Evolutionary conservation across 1,140 invertebrate species (phyloP), one percentile per base, ranked within the genome.

Genomic region (Drosophila arizonae): DNA sequence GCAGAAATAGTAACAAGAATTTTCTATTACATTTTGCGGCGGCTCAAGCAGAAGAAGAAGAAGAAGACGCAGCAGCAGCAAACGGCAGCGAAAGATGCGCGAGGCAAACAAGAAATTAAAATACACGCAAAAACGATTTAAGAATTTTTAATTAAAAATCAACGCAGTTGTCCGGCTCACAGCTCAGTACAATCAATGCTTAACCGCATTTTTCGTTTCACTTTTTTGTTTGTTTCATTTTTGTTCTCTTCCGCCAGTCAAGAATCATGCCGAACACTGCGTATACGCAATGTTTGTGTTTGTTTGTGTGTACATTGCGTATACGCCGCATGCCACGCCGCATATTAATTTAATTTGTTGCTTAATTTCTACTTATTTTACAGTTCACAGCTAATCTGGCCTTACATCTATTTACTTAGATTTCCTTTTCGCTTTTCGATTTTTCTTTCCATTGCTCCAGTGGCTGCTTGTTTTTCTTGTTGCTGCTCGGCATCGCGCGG

Each of bases 81-180:
- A 17, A 30, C 28, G 17, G 4, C 48, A 58, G 46, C 63, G 62
- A 52, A 41, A 71, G 51, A 60, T 72, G 43, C 54, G 58, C 62
- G 56, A 39, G 67, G 71, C 72, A 79, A 81, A 79, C 68, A 81
- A 78, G 79, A 87, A 87, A 81, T 81, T 81, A 87, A 81, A 81
- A 87, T 76, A 79, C 76, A 73, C 60, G 60, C 61, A 28, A 51
- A 54, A 86, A 86, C 79, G 79, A 82, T 82, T 79, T 71, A 73
- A 77, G 82, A 86, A 82, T 86, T 86, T 86, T 79, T 86, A 86
- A 86, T 86, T 86, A 86, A 86, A 86, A 86, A 82, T 66, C 58
- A 63, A 60, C 61, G 52, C 11, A n/a, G 24, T 54, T 36, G 57
- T 43, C 57, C 57, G 45, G 58, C 65, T 55, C n/a, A 36, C 15